These are phyloP conservation scores for Gonioctena quinquepunctata DNA, from an alignment of 1,140 invertebrate species.

Conservation along the genomic window DNA sequence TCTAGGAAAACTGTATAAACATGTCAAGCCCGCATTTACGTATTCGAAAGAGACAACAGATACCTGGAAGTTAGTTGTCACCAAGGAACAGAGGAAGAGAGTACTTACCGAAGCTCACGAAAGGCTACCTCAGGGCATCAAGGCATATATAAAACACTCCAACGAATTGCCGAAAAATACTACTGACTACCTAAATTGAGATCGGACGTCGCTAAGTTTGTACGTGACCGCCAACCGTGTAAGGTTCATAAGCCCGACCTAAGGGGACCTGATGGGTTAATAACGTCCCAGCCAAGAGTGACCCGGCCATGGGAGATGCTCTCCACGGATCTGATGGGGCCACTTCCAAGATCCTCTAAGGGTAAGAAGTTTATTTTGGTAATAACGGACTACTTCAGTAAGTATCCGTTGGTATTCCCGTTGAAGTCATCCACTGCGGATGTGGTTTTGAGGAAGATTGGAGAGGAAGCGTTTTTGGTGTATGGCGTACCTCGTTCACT, in stretches of 20 bases:
- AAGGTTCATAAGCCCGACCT: constrained; percentile 38
- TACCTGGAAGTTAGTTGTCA: constrained; percentile 29
- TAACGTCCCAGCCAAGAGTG: constrained; percentile 27
- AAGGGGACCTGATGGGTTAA: constrained; percentile 35
- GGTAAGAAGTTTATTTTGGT: constrained; percentile 14
- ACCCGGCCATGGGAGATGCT: constrained; percentile 41
- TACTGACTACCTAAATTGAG: constrained; percentile 47
- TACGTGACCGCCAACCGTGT: constrained; percentile 41
- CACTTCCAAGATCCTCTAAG: constrained; percentile 4
- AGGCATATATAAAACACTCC: constrained; percentile 42
- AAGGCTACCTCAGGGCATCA: constrained; percentile 27
- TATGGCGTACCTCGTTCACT: constrained; percentile 13
- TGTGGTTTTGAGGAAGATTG: background rate
- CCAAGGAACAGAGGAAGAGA: constrained; percentile 16
- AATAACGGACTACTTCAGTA: constrained; percentile 10
- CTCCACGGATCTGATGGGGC: constrained; percentile 45
- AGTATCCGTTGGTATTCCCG: background rate
- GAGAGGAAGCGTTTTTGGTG: constrained; percentile 14
- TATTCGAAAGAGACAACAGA: background rate
- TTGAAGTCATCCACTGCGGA: constrained; percentile 1
- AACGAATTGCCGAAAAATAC: constrained; percentile 23
- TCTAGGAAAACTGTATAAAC: constrained; percentile 10
- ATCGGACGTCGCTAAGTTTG: constrained; percentile 34
- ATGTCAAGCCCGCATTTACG: background rate
- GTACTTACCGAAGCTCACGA: constrained; percentile 23